These are phyloP conservation scores for Regulus satrapa DNA, from an alignment of 2,113 vertebrate genomes.

Conservation along the genomic window DNA sequence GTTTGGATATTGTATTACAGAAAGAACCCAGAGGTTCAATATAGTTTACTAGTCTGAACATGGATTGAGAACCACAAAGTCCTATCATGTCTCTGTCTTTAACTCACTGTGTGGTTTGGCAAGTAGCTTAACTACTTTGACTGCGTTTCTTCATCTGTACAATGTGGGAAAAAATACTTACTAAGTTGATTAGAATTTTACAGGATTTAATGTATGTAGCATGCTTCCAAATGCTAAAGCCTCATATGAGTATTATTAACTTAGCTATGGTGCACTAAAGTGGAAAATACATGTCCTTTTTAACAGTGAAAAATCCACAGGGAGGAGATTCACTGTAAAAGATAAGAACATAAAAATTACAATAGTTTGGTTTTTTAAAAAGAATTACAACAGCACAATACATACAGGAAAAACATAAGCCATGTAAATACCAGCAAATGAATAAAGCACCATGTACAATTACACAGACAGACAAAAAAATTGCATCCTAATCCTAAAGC, in stretches of 20 bases:
- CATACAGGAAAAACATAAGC: background rate
- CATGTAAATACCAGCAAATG: background rate
- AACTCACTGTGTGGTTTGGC: constrained; percentile 54
- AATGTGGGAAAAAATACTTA: constrained; percentile 51
- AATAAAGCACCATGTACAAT: background rate
- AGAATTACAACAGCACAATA: background rate
- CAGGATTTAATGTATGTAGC: background rate
- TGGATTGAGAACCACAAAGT: background rate
- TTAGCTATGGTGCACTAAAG: background rate
- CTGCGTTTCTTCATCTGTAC: constrained; percentile 12
- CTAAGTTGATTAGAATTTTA: constrained; percentile 25
- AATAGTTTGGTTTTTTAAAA: background rate
- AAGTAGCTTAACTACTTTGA: constrained; percentile 43
- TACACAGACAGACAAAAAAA: background rate
- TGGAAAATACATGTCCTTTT: background rate
- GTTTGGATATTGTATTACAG: background rate
- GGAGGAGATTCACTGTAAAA: background rate
- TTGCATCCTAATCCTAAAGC: background rate
- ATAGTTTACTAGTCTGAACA: constrained; percentile 26
- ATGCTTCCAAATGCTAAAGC: constrained; percentile 12
- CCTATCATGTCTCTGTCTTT: constrained; percentile 20
- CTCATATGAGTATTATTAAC: background rate
- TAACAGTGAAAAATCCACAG: background rate
- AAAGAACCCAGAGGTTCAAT: constrained; percentile 25
- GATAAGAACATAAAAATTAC: background rate